These are phyloP conservation scores for Amiota communis DNA, from an alignment of 2,888 invertebrate species.

Conservation along the genomic window DNA sequence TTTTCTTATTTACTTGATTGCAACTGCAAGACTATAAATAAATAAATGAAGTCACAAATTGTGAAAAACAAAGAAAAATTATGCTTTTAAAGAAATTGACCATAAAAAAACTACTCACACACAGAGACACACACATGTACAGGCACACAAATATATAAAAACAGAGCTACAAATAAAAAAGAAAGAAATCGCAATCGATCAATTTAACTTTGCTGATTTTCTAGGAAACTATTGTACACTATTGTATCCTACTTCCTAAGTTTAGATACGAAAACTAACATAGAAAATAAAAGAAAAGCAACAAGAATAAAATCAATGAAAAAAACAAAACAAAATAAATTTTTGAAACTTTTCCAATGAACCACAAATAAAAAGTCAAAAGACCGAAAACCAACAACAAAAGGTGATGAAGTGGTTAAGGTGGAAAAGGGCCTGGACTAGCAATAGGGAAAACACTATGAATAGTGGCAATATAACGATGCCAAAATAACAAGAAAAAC, in stretches of 20 bases:
- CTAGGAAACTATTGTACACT: slow-evolving; percentile 24
- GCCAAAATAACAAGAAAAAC: background rate
- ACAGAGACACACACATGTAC: no score
- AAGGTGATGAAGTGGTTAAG: no score
- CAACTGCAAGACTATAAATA: background rate
- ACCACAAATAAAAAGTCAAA: slow-evolving; percentile 24
- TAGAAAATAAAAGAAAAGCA: slow-evolving; percentile 24
- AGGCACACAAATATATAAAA: background rate
- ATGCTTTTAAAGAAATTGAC: slow-evolving; percentile 15
- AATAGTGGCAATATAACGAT: slow-evolving; percentile 5
- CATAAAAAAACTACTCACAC: slow-evolving; percentile 5
- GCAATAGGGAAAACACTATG: background rate
- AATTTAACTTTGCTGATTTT: slow-evolving; percentile 29
- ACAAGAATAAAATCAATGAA: slow-evolving; percentile 32
- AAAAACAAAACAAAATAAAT: slow-evolving; percentile 9
- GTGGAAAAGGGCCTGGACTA: no score
- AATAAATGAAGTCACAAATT: background rate
- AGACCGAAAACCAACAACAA: background rate
- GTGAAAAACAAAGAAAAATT: slow-evolving; percentile 17
- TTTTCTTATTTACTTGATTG: no score
- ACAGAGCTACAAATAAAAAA: slow-evolving; percentile 5
- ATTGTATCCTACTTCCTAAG: no score
- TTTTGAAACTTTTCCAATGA: slow-evolving; percentile 32
- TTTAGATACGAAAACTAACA: background rate
- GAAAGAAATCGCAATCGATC: slow-evolving; percentile 27